Conservation (phyloP, 2,113 vertebrate species). For the Brachyistius frenatus region DNA sequence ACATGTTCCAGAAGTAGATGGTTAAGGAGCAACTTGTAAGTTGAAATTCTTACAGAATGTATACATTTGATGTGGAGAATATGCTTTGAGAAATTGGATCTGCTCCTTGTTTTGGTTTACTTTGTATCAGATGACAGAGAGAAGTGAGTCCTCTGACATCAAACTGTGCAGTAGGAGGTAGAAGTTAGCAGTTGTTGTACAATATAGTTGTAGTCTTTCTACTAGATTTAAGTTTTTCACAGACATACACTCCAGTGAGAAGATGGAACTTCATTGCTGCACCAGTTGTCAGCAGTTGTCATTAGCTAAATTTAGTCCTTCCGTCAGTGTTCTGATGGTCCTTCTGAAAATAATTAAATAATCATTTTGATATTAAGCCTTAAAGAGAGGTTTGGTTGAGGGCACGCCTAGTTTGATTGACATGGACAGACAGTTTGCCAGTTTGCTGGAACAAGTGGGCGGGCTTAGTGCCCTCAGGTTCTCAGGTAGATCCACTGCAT, state of each 20-base stretch:
- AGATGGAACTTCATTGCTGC: not conserved
- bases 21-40: not conserved
- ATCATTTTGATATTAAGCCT: too few species aligned
- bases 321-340: too few species aligned
- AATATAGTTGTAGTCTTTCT: not conserved
- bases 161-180: not conserved
- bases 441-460: too few species aligned
- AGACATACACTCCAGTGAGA: not conserved
- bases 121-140: not conserved
- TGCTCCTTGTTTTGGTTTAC: not conserved
- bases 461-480: too few species aligned
- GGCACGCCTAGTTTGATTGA: too few species aligned
- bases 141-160: not conserved
- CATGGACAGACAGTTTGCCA: too few species aligned
- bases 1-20: slow-evolving; percentile 13
- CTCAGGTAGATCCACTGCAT: too few species aligned
- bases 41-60: not conserved
- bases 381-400: too few species aligned
- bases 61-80: slow-evolving; percentile 6
- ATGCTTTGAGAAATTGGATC: slow-evolving; percentile 1
- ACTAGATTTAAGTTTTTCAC: too few species aligned
- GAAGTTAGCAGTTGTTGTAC: not conserved
- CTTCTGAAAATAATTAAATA: too few species aligned
- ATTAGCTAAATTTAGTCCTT: too few species aligned
- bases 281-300: too few species aligned